phyloP scores from a whole-genome alignment of 2,113 vertebrate genomes.

The Hippoglossus stenolepis region DNA sequence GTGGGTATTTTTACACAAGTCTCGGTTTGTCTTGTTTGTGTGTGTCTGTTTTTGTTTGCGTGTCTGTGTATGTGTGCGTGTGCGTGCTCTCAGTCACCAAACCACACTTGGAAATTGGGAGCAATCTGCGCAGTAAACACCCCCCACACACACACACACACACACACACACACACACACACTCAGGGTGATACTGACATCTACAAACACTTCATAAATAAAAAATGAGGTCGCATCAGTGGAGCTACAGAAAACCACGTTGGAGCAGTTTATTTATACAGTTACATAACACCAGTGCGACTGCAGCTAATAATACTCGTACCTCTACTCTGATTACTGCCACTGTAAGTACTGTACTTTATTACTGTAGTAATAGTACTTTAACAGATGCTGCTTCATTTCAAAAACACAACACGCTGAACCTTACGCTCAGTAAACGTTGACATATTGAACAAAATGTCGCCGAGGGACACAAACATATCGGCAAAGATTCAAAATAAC shows the following conservation, averaged over 20 bases:
- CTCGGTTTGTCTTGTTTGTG: too few species aligned
- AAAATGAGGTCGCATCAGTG: constrained; percentile 34
- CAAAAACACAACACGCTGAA: too few species aligned
- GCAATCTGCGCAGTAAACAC: constrained; percentile 65
- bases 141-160: constrained; percentile 35
- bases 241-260: constrained; percentile 17
- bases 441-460: too few species aligned
- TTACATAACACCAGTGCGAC: constrained; percentile 30
- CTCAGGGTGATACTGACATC: background rate
- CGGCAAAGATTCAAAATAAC: too few species aligned
- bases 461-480: too few species aligned
- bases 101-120: constrained; percentile 60
- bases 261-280: constrained; percentile 35
- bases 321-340: background rate
- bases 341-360: background rate
- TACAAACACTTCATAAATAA: constrained; percentile 49
- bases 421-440: too few species aligned
- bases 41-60: too few species aligned
- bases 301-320: constrained; percentile 1
- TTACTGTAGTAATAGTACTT: background rate
- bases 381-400: too few species aligned
- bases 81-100: constrained; percentile 29
- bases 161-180: constrained; percentile 27
- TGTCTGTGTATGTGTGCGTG: background rate
- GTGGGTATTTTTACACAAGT: too few species aligned